Evolutionary conservation across 2,888 invertebrate genomes (phyloP).

Genomic region (Pilophorus perplexus): DNA sequence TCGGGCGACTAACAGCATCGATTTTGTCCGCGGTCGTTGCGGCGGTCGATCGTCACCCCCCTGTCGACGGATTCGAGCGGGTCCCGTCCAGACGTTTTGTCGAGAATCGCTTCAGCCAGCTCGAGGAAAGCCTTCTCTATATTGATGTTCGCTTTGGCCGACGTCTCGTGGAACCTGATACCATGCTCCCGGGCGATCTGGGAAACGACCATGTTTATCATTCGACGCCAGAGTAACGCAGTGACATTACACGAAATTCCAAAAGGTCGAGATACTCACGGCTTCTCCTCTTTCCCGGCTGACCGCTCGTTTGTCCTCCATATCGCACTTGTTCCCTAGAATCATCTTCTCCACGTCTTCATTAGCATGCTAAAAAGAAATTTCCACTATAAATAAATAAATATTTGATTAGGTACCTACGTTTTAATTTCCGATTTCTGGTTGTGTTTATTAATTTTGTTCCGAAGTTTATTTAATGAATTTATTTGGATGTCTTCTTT

Average conservation of each 20-base stretch:
- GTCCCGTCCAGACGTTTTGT: constrained; percentile 82
- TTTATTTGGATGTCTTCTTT: no score
- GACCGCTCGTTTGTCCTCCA: constrained; percentile 91
- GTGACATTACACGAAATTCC: background rate
- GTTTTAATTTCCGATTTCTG: no score
- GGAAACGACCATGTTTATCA: background rate
- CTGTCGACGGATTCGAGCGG: constrained; percentile 71
- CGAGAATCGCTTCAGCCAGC: constrained; percentile 89
- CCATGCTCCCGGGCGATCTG: constrained; percentile 94
- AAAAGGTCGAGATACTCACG: constrained; percentile 60
- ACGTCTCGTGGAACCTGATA: constrained; percentile 96
- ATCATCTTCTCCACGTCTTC: constrained; percentile 99
- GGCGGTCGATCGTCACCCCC: constrained; percentile 67
- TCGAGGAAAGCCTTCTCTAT: constrained; percentile 94
- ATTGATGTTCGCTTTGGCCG: constrained; percentile 95
- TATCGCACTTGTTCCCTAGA: constrained; percentile 96
- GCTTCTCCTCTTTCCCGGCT: constrained; percentile 90
- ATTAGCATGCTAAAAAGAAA: constrained; percentile 90
- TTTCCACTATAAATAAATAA: background rate
- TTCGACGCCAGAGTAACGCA: background rate
- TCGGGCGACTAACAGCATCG: constrained; percentile 59
- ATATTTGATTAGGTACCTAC: no score
- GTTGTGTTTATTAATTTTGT: no score
- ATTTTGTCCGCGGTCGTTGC: constrained; percentile 63
- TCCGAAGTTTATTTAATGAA: no score